These are phyloP conservation scores for Drosophila prostipennis DNA, from an alignment of 2,888 invertebrate genomes.

Conservation along the genomic window DNA sequence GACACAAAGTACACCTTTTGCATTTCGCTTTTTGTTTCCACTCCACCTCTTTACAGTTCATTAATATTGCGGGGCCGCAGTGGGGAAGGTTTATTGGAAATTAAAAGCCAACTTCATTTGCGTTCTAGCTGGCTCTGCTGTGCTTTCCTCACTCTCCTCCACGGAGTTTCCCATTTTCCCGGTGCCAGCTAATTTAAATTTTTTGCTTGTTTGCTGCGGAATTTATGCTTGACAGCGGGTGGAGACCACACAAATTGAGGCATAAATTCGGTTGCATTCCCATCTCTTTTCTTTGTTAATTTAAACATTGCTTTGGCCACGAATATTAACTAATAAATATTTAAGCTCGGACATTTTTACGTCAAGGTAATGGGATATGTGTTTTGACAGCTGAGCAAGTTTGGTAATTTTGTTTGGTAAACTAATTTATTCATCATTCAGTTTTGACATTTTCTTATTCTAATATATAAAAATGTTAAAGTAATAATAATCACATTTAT, in stretches of 20 bases:
- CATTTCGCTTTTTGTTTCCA: slow-evolving; percentile 9
- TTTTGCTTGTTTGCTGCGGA: slow-evolving; percentile 51
- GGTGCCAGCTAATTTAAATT: slow-evolving; percentile 66
- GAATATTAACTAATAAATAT: slow-evolving; percentile 38
- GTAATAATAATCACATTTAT: too few species aligned
- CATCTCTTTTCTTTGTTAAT: slow-evolving; percentile 44
- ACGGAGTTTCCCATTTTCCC: slow-evolving; percentile 17
- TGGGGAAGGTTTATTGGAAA: slow-evolving; percentile 65
- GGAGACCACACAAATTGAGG: slow-evolving; percentile 59
- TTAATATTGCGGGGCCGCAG: slow-evolving; percentile 50
- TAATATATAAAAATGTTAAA: too few species aligned
- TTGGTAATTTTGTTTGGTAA: neutral
- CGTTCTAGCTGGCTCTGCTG: slow-evolving; percentile 7
- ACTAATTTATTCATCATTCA: neutral
- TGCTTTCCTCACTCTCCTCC: slow-evolving; percentile 1
- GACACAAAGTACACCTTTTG: slow-evolving; percentile 20
- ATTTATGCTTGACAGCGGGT: slow-evolving; percentile 58
- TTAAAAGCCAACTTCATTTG: slow-evolving; percentile 57
- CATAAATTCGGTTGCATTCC: slow-evolving; percentile 56
- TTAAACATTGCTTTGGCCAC: slow-evolving; percentile 49
- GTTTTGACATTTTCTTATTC: neutral
- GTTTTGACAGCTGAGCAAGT: slow-evolving; percentile 17
- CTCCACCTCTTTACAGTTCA: slow-evolving; percentile 61
- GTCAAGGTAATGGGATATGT: neutral
- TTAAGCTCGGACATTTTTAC: neutral